Base-by-base conservation (phyloP, 2,113 vertebrate genomes). In the Narcine bancroftii region DNA sequence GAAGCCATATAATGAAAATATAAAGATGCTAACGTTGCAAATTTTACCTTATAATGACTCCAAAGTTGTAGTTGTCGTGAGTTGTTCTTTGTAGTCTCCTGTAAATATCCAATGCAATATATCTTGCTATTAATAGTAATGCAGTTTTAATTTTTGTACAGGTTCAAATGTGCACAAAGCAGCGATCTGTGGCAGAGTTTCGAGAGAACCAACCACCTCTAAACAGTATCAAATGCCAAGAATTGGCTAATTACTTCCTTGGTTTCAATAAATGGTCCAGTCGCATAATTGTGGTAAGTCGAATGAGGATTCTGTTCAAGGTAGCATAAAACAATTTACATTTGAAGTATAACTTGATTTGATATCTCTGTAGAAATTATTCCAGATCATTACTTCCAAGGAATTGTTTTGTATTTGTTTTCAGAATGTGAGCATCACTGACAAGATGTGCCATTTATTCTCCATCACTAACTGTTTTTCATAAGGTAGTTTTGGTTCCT, bases 181-280 rank as follows among this genome's bases (percentile, higher is more conserved):
- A 94, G 79, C 15, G 9, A 24, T 42, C 45, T 24, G 17, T 15
- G 39, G 93, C 93, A 1, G 77, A 33, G 0, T 87, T 94, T 92
- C 93, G 89, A 63, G 93, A 93, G 36, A 93, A 93, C n/a, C 45
- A 42, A 24, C 93, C 94, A 60, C 45, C 93, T 75, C 93, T 96
- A 66, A 94, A 92, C 47, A 95, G 95, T 92, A 93, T 92, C 93
- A 96, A 94, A 79, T 96, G 96, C 93, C 95, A 95, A 92, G 94
- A 96, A 45, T 24, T 96, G 66, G 96, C 96, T 69, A 96, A 96
- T 93, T 93, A 96, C 92, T 97, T 96, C 92, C 94, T 97, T 39
- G 95, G 96, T 11, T 97, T 96, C 92, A 95, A 95, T 0, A 96
- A 96, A n/a, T 97, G 96, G 96, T 96, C 94, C 72, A 96, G 95